Evolutionary conservation across 2,888 invertebrate species (phyloP), one percentile per base, ranked within the genome.

Genomic region (Eubasilissa splendida): DNA sequence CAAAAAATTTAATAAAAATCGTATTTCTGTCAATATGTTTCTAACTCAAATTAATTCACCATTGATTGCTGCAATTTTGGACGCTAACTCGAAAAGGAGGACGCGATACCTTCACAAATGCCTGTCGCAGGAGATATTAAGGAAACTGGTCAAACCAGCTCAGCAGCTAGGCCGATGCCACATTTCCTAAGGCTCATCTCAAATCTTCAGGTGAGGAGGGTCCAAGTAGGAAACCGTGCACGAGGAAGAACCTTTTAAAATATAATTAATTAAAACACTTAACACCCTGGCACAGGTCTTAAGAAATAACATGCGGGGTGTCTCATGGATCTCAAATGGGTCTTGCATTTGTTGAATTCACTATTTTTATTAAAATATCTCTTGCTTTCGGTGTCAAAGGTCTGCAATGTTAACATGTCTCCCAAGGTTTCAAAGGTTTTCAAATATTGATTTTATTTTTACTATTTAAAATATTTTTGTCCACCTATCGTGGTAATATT

Each of bases 111-210:
- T 14, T 86, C 86, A 56, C 86, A 87, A 85, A 86, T 87, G 84
- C 87, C 86, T 63, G 86, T 86, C 80, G 85, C 86, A 85, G 90
- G 86, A 86, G 89, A 86, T 80, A 83, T 81, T 86, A 86, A 82
- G 85, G 88, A 87, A 86, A 86, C 87, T 80, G 88, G 88, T 12
- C 86, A 88, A 73, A 86, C 90, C 79, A 91, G 90, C 86, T 91
- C 92, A 14, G 91, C 90, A 75, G 88, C 90, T 83, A 89, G 91
- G 82, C 87, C 90, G 84, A 88, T 94, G 90, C 94, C 94, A 85
- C 93, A 94, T 88, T 92, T 95, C 87, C 93, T 92, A 87, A 92
- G 91, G 87, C 90, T 95, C 85, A 91, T 95, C 86, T 91, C 92
- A 86, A 93, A 93, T 86, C 88, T 94, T 86, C 94, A 94, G 94